Base-by-base conservation (phyloP, 2,888 invertebrate species). In the Lysandra bellargus region DNA sequence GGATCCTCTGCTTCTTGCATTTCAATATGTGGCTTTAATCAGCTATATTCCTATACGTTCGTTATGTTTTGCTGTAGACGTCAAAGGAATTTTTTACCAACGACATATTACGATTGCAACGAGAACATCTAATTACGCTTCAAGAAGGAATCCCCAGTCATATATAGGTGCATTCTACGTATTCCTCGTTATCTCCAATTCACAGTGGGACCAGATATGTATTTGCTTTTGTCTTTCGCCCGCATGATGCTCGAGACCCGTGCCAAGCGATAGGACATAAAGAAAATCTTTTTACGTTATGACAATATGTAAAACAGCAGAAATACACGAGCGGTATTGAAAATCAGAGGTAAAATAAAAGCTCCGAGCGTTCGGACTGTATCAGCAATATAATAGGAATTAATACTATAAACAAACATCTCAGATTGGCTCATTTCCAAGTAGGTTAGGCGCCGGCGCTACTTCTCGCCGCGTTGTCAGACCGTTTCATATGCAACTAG, bases 321-420 rank as follows among this genome's bases (percentile, higher is more conserved):
- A 44, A 44, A 30, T 37, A 57, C 57, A 73, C 37, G n/a, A 49
- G 49, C 74, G 7, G 75, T 57, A 76, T 76, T 57, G 76, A 33
- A 57, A 76, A 57, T 33, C 12, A 30, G 49, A 76, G 53, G 53
- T 76, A 33, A 57, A 76, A 76, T 53, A 72, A 64, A 80, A 75
- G 78, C 75, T 44, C 23, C 23, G 53, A 83, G 81, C 82, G 82
- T 83, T 85, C 81, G 82, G 83, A 82, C 83, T 82, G 82, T 83
- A 85, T 85, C 84, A 84, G 84, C 85, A 85, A 86, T 86, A 87
- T 86, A 87, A 87, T 86, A 86, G 85, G 87, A 86, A 90, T 91
- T 89, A 91, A 90, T 91, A 88, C 90, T 91, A 91, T 91, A 93
- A 92, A 94, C 93, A 93, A 93, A 92, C 89, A 88, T 87, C 88